A percentile compares a stretch with the other conserved stretches of the same genome.
These are phyloP conservation scores for Phaethon lepturus DNA, from an alignment of 2,113 vertebrate genomes.

Conservation along the genomic window DNA sequence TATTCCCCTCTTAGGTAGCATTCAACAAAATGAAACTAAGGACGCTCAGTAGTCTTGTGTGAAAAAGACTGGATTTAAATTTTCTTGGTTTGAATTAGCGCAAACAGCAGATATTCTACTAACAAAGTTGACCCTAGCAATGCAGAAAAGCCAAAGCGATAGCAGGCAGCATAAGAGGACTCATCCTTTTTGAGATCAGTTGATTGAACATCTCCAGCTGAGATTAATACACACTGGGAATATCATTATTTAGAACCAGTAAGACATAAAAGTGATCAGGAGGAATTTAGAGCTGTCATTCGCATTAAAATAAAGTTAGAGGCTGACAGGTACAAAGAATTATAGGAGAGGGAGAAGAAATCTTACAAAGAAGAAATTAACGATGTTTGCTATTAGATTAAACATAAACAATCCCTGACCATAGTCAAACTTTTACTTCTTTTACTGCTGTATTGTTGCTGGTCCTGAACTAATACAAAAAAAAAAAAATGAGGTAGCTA, in stretches of 20 bases:
- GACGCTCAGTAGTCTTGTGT: neutral
- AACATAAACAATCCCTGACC: neutral
- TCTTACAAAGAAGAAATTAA: slow-evolving; percentile 1
- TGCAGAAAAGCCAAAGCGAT: neutral
- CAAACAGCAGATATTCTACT: neutral
- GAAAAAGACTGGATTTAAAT: neutral
- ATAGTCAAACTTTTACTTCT: neutral
- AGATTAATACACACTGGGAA: slow-evolving; percentile 44
- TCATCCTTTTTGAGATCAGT: slow-evolving; percentile 5
- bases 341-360: neutral
- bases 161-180: slow-evolving; percentile 4
- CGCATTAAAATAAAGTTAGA: slow-evolving; percentile 52
- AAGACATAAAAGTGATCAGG: slow-evolving; percentile 54
- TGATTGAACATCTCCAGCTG: slow-evolving; percentile 53
- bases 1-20: neutral
- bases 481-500: slow-evolving; percentile 61
- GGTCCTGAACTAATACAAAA: slow-evolving; percentile 4
- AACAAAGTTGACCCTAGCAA: neutral
- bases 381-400: neutral
- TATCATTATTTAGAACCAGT: slow-evolving; percentile 36
- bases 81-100: neutral
- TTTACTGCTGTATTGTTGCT: neutral
- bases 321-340: slow-evolving; percentile 6
- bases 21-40: neutral
- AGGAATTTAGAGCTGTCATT: slow-evolving; percentile 57